phyloP scores from a whole-genome alignment of 2,797 vertebrate genomes.

The Girardinus metallicus region DNA sequence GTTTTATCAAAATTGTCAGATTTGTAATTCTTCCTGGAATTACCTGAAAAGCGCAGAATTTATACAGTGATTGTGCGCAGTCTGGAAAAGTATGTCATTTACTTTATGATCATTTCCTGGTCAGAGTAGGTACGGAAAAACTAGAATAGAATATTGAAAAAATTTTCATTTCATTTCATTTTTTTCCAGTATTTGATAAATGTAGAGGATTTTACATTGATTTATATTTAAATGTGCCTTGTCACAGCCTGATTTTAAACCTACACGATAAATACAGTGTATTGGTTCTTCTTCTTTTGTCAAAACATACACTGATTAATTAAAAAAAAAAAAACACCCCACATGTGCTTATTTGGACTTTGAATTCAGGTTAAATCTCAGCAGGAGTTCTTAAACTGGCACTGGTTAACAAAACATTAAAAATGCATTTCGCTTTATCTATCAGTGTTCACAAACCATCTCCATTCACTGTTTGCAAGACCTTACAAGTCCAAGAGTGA shows the following conservation, averaged over 20 bases:
- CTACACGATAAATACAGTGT: neutral
- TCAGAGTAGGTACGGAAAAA: neutral
- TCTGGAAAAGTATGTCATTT: neutral
- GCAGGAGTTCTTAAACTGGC: neutral
- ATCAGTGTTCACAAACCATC: neutral
- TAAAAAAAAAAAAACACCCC: neutral
- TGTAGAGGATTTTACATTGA: neutral
- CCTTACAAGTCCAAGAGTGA: neutral
- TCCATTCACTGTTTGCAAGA: neutral
- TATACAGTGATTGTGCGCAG: neutral
- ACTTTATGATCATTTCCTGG: neutral
- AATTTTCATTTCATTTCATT: no score
- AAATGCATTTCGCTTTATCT: neutral
- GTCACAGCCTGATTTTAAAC: neutral
- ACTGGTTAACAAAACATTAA: neutral
- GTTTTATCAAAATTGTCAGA: slow-evolving; percentile 16
- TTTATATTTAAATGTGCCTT: neutral
- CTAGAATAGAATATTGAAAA: neutral
- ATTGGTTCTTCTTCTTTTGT: neutral
- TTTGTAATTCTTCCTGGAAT: slow-evolving; percentile 26
- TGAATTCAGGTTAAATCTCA: neutral
- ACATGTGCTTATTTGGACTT: neutral
- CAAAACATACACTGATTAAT: neutral
- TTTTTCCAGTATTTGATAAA: neutral
- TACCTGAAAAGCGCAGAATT: slow-evolving; percentile 10